A percentile compares a stretch with the other conserved stretches of the same genome.
phyloP scores from a whole-genome alignment of 2,797 vertebrate species.

The Adelosebastes latens region DNA sequence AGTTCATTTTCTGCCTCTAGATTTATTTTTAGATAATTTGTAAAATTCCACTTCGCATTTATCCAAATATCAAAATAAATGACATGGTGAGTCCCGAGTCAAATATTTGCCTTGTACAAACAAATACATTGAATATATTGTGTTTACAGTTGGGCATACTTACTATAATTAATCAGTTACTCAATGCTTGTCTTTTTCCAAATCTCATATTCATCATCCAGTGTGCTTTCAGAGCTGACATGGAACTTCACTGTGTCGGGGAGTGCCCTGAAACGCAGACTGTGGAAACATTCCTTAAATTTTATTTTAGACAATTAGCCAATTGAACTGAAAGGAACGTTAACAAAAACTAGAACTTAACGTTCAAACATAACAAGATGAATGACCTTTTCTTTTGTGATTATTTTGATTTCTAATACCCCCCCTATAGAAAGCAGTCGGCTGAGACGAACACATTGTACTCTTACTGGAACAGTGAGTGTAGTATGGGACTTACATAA shows the following conservation, averaged over 20 bases:
- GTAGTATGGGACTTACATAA: neutral
- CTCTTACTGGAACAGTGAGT: neutral
- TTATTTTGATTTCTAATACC: slow-evolving; percentile 9
- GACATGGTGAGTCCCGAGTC: slow-evolving; percentile 35
- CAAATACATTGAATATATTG: slow-evolving; percentile 62
- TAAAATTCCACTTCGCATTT: slow-evolving; percentile 71
- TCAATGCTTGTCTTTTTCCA: slow-evolving; percentile 50
- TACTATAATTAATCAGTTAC: slow-evolving; percentile 66
- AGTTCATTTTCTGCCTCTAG: slow-evolving; percentile 24
- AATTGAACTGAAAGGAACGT: slow-evolving; percentile 12
- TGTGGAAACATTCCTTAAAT: slow-evolving; percentile 61
- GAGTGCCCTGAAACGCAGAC: slow-evolving; percentile 56
- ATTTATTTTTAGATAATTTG: slow-evolving; percentile 54
- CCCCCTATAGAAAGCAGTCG: neutral
- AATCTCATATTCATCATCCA: slow-evolving; percentile 47
- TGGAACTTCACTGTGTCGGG: slow-evolving; percentile 55
- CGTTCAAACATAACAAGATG: slow-evolving; percentile 25
- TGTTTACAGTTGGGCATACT: slow-evolving; percentile 51
- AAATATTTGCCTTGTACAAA: slow-evolving; percentile 68
- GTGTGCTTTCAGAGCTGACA: slow-evolving; percentile 37
- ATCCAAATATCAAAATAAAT: slow-evolving; percentile 63
- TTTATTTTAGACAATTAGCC: slow-evolving; percentile 48
- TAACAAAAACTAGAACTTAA: slow-evolving; percentile 29
- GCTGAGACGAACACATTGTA: slow-evolving; percentile 7
- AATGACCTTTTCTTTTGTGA: slow-evolving; percentile 25